A percentile compares a stretch with the other conserved stretches of the same genome.
Conservation (phyloP, 2,888 invertebrate genomes). For the Nephrotoma guestfalica region DNA sequence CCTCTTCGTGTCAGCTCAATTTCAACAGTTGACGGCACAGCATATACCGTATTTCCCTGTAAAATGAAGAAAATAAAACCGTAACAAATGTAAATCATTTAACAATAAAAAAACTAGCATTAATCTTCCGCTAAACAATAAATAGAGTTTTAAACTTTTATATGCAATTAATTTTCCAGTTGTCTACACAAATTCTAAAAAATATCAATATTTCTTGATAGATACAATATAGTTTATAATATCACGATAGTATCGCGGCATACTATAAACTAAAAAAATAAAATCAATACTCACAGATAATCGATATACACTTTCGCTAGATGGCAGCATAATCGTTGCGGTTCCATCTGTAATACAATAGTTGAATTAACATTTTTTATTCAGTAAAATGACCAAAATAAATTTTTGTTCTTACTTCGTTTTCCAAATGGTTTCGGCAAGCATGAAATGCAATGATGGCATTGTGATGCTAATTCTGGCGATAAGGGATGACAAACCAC, state of each 20-base stretch:
- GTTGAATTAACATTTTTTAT: neutral
- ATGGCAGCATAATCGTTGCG: neutral
- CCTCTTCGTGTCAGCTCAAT: conserved; percentile 1
- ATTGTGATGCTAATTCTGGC: conserved; percentile 3
- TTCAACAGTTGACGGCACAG: conserved; percentile 1
- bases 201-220: too few species aligned
- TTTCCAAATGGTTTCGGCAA: neutral
- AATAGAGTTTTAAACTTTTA: neutral
- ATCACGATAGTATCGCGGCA: neutral
- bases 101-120: neutral
- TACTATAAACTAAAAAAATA: neutral
- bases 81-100: neutral
- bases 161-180: neutral
- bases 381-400: neutral
- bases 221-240: neutral
- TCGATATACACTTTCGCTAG: conserved; percentile 1
- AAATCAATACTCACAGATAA: neutral
- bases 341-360: neutral
- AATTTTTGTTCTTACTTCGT: neutral
- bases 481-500: neutral
- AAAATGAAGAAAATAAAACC: neutral
- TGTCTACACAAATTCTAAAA: neutral
- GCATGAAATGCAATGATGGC: neutral
- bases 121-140: neutral
- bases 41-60: neutral